Percentiles rank a stretch among this genome's conserved stretches.
Conservation (phyloP, 2,888 invertebrate genomes). For the Drosophila longiperda region DNA sequence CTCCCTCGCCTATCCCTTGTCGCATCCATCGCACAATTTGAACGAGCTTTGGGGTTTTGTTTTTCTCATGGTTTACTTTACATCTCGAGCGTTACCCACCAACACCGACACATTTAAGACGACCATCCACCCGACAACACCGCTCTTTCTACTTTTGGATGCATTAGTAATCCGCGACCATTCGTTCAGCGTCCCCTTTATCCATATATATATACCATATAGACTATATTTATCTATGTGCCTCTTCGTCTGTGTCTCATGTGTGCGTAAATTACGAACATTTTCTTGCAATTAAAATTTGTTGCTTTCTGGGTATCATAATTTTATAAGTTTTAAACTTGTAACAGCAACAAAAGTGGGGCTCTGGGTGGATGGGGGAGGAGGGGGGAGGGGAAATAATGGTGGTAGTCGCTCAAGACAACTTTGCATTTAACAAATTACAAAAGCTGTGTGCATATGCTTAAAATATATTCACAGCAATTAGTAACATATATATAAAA, state of each 20-base stretch:
- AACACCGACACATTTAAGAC: constrained; percentile 6
- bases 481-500: constrained; percentile 53
- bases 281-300: constrained; percentile 79
- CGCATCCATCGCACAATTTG: constrained; percentile 14
- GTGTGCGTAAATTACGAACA: constrained; percentile 65
- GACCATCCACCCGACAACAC: neutral
- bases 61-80: constrained; percentile 9
- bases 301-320: constrained; percentile 79
- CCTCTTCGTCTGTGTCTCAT: constrained; percentile 24
- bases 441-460: constrained; percentile 64
- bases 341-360: neutral
- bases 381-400: neutral
- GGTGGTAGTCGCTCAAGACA: constrained; percentile 1
- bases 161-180: constrained; percentile 29
- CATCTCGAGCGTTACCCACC: constrained; percentile 7
- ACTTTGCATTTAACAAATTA: constrained; percentile 64
- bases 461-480: constrained; percentile 38
- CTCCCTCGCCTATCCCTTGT: neutral
- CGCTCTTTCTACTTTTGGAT: constrained; percentile 8
- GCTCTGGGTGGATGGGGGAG: neutral
- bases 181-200: neutral
- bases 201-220: constrained; percentile 4
- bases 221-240: constrained; percentile 10
- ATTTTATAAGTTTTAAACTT: constrained; percentile 70
- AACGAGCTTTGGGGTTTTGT: constrained; percentile 25